phyloP scores from a whole-genome alignment of 2,888 invertebrate genomes.

The Drosophila kokeensis region DNA sequence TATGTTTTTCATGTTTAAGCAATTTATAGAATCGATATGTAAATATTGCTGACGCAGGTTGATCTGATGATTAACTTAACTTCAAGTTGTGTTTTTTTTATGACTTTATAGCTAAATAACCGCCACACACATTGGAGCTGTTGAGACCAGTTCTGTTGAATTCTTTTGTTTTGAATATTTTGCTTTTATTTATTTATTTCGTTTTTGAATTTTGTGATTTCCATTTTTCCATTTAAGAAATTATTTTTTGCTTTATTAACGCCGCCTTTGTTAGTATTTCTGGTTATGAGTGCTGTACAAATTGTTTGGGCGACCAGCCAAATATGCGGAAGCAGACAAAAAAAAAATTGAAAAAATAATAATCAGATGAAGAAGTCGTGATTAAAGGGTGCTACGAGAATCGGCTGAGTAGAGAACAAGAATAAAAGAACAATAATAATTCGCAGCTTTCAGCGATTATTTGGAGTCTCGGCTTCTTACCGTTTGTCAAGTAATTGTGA shows the following conservation, averaged over 20 bases:
- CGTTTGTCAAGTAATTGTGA: conserved; percentile 48
- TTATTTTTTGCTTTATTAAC: conserved; percentile 11
- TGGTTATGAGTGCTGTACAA: conserved; percentile 15
- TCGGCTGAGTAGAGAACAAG: not conserved
- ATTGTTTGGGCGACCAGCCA: conserved; percentile 25
- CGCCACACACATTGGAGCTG: not conserved
- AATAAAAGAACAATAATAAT: not conserved
- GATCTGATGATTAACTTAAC: not conserved
- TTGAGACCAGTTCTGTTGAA: not conserved
- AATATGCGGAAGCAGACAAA: conserved; percentile 56
- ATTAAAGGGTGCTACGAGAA: not conserved
- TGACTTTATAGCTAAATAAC: not conserved
- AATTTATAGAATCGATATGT: not conserved
- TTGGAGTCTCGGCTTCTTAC: conserved; percentile 9
- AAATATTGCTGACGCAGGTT: not conserved
- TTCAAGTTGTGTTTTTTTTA: not conserved
- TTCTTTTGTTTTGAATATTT: not conserved
- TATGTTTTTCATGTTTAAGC: not conserved
- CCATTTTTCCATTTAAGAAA: conserved; percentile 10
- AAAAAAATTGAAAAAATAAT: not conserved
- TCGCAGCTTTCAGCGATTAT: conserved; percentile 9
- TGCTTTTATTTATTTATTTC: not conserved
- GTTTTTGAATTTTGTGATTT: not conserved
- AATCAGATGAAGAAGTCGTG: conserved; percentile 1
- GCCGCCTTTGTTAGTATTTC: conserved; percentile 35